Evolutionary conservation across 2,797 vertebrate species (phyloP).

Genomic region (Phaenicophaeus curvirostris): DNA sequence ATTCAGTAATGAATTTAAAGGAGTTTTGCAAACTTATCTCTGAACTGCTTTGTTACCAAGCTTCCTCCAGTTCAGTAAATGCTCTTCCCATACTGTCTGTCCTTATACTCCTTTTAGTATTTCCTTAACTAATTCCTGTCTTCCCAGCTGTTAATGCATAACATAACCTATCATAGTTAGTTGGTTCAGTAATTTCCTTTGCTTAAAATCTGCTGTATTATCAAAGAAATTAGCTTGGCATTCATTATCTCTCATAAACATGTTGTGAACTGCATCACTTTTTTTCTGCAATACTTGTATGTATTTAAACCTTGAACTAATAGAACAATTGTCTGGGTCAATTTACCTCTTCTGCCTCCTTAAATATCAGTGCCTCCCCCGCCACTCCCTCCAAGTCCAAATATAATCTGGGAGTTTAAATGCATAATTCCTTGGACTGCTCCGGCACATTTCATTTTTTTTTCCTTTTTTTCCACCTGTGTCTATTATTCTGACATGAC

Average conservation of each 20-base stretch:
- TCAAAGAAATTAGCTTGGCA: neutral
- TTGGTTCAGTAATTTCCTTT: neutral
- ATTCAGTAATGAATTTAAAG: neutral
- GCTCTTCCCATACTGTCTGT: neutral
- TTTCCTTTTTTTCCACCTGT: no score
- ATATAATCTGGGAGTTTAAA: neutral
- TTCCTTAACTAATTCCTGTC: neutral
- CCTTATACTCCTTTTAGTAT: neutral
- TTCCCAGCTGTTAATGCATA: neutral
- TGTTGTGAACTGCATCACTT: neutral
- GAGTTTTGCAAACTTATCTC: neutral
- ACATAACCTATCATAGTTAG: neutral
- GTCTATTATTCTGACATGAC: neutral
- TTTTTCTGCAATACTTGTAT: neutral
- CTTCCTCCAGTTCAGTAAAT: neutral
- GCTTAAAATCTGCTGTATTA: neutral
- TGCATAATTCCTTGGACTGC: neutral
- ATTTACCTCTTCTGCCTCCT: neutral
- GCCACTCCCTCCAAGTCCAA: neutral
- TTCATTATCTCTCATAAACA: neutral
- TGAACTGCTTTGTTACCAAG: neutral
- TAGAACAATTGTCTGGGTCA: neutral
- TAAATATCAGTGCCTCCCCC: accelerated
- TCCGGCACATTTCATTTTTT: neutral
- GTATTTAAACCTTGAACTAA: neutral